Conservation (phyloP, 2,888 invertebrate species). For the Rhamphomyia laevipes region DNA sequence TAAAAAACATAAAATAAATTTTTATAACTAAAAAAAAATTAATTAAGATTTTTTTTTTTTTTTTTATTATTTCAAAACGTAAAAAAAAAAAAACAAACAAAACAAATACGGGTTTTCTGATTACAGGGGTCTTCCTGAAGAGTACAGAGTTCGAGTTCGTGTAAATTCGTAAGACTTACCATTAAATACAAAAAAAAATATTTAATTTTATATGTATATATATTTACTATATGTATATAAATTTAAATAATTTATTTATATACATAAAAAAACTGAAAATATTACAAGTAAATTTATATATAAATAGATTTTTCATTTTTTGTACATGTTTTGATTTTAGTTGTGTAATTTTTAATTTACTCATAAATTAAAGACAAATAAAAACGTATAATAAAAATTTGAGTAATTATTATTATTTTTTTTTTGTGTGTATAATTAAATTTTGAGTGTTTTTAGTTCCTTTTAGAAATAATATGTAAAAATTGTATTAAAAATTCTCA, state of each 20-base stretch:
- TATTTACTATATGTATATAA: constrained; percentile 2
- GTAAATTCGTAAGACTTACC: constrained; percentile 63
- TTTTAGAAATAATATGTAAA: too few relatives aligned
- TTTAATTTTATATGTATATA: constrained; percentile 19
- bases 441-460: too few relatives aligned
- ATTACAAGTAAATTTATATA: constrained; percentile 1
- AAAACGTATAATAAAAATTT: too few relatives aligned
- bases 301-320: too few relatives aligned
- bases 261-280: constrained; percentile 15
- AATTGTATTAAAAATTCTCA: too few relatives aligned
- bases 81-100: constrained; percentile 22
- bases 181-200: constrained; percentile 25
- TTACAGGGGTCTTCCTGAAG: constrained; percentile 56
- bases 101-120: constrained; percentile 32
- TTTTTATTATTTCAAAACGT: too few relatives aligned
- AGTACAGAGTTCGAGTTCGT: constrained; percentile 77
- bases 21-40: constrained; percentile 14
- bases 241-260: constrained; percentile 11
- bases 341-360: too few relatives aligned
- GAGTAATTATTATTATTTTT: too few relatives aligned
- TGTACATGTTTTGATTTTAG: too few relatives aligned
- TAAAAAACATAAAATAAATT: constrained; percentile 11
- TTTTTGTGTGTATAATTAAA: too few relatives aligned
- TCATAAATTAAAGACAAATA: too few relatives aligned
- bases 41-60: too few relatives aligned